Evolutionary conservation across 1,140 invertebrate species (phyloP), one percentile per base, ranked within the genome.

Genomic region (Luehdorfia chinensis): DNA sequence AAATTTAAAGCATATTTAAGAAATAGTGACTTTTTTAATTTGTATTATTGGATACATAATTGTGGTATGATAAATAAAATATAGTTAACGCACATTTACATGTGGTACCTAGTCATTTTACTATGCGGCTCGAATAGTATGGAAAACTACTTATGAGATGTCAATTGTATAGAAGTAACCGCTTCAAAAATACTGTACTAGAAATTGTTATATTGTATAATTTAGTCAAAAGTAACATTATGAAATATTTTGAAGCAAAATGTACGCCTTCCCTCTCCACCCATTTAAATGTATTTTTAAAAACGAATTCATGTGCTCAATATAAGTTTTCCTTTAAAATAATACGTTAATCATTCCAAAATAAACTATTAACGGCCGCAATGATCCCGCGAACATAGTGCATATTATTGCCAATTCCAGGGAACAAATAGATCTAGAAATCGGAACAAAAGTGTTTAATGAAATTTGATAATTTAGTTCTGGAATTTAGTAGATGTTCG

Each of bases 131-230:
- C 12, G 25, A 43, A 43, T 15, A 16, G 14, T 21, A 21, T 3
- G 19, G 15, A 27, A 14, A 41, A 41, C 13, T 43, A 43, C 39
- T 43, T 43, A 43, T 43, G 39, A 43, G 14, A 43, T 43, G 39
- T 43, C 39, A 43, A 43, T 43, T 43, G 25, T 43, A 43, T 9
- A 43, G 34, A 37, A 37, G 11, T 33, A 34, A 34, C n/a, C n/a
- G n/a, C 21, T 37, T 37, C 18, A 37, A 19, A 12, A 37, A 16
- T 23, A 21, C 18, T 19, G 34, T 37, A 19, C 11, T 21, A 37
- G 5, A 32, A 34, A 21, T 3, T 32, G 7, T 33, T 8, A 16
- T 33, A n/a, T 33, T 16, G 14, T 33, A 7, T 8, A 14, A 15
- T 32, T 33, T 33, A 16, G 32, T 21, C 19, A 21, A 21, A 21